Evolutionary conservation across 1,140 invertebrate species (phyloP), one percentile per base, ranked within the genome.

Genomic region (Temnothorax longispinosus): DNA sequence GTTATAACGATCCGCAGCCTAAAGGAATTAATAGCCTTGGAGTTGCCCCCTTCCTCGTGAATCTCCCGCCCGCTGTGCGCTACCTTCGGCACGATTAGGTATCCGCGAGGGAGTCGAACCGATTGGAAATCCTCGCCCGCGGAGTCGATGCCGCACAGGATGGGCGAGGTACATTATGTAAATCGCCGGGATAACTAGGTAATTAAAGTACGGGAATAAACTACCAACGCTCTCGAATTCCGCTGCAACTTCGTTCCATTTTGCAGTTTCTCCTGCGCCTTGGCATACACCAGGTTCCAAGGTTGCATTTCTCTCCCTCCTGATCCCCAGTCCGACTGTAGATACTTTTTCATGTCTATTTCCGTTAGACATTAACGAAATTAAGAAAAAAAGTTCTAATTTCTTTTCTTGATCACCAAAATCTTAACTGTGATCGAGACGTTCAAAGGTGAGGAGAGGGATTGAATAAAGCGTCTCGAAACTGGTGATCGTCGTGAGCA

Each of bases 191-290:
- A 89, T 91, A 91, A 91, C 90, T 91, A 91, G 89, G 89, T 91
- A 91, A 91, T 91, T 91, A 91, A 91, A 91, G 90, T 91, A 91
- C 90, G 90, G 35, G 88, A 89, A 91, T 91, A 91, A 91, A 91
- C 90, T 91, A 91, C 80, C 64, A 85, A 89, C 75, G 90, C 62
- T 87, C 69, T 87, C 69, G 87, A 91, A 91, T 91, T 87, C 81
- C 82, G 67, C 76, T 88, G 85, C 76, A 87, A 91, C 82, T 91
- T 91, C 62, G 52, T 89, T 87, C 85, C 80, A 91, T 87, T 91
- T 90, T 72, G 71, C 85, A 86, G 72, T 89, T 76, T 44, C 87
- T 78, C 62, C 64, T 18, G 32, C 58, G 56, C 27, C 60, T 52
- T 54, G 18, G 54, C 77, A 44, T 87, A 8, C 47, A 8, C 47